Conservation (phyloP, 2,888 invertebrate genomes). For the Conomelus anceps region DNA sequence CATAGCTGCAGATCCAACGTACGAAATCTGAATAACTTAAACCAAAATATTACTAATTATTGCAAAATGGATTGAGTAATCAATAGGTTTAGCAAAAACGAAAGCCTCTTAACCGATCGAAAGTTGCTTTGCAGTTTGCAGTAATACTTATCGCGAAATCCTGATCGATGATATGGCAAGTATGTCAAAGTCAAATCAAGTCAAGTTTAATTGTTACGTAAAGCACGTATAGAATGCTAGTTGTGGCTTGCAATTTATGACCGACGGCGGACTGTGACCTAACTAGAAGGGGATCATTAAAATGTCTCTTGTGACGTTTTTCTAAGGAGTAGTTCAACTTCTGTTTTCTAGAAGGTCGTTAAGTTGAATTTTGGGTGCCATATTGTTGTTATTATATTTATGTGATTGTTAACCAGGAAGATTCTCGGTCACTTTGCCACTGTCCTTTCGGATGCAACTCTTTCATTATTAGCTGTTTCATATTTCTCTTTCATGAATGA, state of each 20-base stretch:
- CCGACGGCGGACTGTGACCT: neutral
- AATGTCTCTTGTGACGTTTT: neutral
- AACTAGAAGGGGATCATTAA: neutral
- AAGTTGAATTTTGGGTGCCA: neutral
- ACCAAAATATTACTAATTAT: neutral
- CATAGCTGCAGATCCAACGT: no score
- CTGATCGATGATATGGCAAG: neutral
- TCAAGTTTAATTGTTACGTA: neutral
- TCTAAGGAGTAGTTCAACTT: neutral
- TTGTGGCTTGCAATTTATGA: neutral
- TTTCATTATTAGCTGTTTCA: neutral
- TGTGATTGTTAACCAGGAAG: neutral
- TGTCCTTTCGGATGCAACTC: neutral
- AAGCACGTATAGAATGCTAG: neutral
- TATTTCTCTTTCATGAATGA: neutral
- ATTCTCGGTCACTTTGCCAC: neutral
- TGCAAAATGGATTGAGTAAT: neutral
- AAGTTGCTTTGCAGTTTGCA: neutral
- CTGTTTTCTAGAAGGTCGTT: neutral
- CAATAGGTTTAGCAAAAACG: neutral
- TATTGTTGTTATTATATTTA: neutral
- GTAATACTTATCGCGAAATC: neutral
- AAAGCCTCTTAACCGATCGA: neutral
- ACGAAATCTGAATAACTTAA: neutral
- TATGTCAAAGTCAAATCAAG: neutral